Evolutionary conservation across 2,113 vertebrate genomes (phyloP).

Genomic region (human (Homo sapiens)): DNA sequence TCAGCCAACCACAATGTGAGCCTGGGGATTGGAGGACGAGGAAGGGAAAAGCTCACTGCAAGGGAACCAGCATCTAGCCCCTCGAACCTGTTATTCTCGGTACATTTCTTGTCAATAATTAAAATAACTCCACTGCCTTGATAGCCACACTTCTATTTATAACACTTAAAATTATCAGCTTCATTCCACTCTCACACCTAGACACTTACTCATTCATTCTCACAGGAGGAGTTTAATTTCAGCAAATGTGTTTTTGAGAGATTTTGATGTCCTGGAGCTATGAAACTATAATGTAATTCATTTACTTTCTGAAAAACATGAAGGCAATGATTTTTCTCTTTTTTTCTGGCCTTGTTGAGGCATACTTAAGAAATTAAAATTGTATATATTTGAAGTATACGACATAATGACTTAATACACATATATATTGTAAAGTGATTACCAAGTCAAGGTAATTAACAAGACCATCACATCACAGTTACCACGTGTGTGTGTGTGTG

Average conservation of each 20-base stretch:
- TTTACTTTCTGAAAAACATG: conserved; percentile 37
- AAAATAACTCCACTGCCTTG: neutral
- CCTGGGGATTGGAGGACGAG: fast-evolving
- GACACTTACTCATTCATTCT: conserved; percentile 50
- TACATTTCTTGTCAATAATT: conserved; percentile 16
- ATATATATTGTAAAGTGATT: neutral
- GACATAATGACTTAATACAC: neutral
- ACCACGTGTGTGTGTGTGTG: neutral
- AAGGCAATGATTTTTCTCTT: neutral
- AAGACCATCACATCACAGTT: neutral
- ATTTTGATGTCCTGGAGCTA: conserved; percentile 44
- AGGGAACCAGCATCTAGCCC: neutral
- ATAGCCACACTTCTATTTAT: conserved; percentile 40
- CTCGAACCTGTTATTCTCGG: neutral
- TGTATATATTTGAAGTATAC: neutral
- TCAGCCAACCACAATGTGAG: neutral
- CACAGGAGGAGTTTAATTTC: conserved; percentile 34
- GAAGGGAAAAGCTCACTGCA: neutral
- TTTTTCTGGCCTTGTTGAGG: neutral
- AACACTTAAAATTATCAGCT: conserved; percentile 35
- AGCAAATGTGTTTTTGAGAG: conserved; percentile 57
- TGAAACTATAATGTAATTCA: conserved; percentile 17
- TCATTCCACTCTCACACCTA: conserved; percentile 35
- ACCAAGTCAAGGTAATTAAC: neutral
- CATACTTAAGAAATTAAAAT: neutral